Evolutionary conservation across 2,113 vertebrate species (phyloP).

Genomic region (Centrocercus urophasianus): DNA sequence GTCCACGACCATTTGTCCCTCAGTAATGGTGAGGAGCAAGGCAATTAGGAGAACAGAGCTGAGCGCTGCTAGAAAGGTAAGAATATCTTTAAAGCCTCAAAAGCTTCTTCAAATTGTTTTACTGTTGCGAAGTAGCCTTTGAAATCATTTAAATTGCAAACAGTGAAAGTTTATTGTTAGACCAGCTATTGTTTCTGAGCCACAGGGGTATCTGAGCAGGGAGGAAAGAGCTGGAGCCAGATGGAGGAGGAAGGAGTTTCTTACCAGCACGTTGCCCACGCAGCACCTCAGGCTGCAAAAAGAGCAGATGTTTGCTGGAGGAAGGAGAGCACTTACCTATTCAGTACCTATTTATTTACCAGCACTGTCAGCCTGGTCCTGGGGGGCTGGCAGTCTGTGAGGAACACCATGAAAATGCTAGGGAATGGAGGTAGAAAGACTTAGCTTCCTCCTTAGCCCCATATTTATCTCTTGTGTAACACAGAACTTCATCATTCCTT

Average conservation of each 20-base stretch:
- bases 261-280: accelerated
- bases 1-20: slow-evolving; percentile 5
- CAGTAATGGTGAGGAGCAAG: not conserved
- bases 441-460: not conserved
- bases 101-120: slow-evolving; percentile 29
- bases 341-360: not conserved
- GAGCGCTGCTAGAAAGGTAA: not conserved
- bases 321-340: not conserved
- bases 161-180: slow-evolving; percentile 30
- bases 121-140: not conserved
- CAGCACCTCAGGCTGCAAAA: not conserved
- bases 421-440: not conserved
- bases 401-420: not conserved
- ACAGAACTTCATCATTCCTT: not conserved
- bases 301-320: not conserved
- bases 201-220: not conserved
- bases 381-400: not conserved
- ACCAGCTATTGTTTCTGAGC: slow-evolving; percentile 12
- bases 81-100: not conserved
- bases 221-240: not conserved
- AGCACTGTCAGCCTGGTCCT: not conserved
- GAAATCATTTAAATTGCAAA: slow-evolving; percentile 4
- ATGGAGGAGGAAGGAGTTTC: not conserved
- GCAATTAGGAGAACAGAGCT: not conserved
- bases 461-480: not conserved